Evolutionary conservation across 2,113 vertebrate species (phyloP), one percentile per base, ranked within the genome.

Genomic region (Puffinus mauretanicus): DNA sequence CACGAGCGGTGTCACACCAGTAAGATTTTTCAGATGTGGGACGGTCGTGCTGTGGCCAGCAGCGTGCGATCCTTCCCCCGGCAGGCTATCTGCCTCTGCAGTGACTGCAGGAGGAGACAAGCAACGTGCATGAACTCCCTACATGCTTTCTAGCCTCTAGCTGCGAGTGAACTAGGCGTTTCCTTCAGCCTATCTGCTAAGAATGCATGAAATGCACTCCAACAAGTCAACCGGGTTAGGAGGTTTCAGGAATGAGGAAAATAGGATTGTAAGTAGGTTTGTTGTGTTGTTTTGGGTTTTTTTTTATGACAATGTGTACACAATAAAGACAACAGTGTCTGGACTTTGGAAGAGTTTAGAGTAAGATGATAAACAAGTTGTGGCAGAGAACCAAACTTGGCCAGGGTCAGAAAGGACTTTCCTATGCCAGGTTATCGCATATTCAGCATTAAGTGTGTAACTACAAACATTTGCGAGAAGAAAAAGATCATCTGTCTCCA

Each of bases 151-250:
- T 97, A 83, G 94, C 98, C 97, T 97, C 95, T 92, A 97, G 96
- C 96, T 90, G 82, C 6, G 16, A 40, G 27, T 72, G 93, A 96
- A 86, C 19, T 58, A 98, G 98, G 98, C 97, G 97, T 98, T 98
- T 96, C 98, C 98, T 98, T 95, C 97, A 98, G 94, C 95, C 97
- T 95, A 97, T 97, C 97, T 96, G 94, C 95, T 96, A 98, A 97
- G 98, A 98, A 98, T 98, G 98, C 94, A 94, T 97, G 98, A 98
- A 98, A 98, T 98, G 98, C 95, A 97, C 98, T 97, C 98, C 96
- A 82, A 98, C 98, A 4, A 98, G 98, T 98, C 98, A 95, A 96
- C 98, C 98, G 62, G 98, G 98, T 98, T 98, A 87, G 96, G 97
- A 97, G 97, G 97, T 96, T 98, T 97, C 95, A 98, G 98, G 98